phyloP scores from a whole-genome alignment of 2,797 vertebrate genomes.

The Aselliscus stoliczkanus region DNA sequence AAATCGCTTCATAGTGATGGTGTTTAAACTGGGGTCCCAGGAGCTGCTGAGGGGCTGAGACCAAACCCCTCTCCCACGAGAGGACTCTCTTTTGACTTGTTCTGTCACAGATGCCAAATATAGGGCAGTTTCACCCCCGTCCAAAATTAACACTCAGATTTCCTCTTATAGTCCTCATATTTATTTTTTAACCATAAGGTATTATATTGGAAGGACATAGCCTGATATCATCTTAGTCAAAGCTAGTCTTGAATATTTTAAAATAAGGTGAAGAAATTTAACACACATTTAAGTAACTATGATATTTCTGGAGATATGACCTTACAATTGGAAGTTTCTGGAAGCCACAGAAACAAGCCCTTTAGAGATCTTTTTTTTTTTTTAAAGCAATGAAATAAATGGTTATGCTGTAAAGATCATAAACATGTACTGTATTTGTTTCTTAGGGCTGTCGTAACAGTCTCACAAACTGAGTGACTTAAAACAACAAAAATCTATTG shows the following conservation, averaged over 20 bases:
- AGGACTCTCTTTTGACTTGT: not conserved
- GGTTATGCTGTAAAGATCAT: not conserved
- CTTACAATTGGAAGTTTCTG: not conserved
- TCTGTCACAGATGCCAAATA: not conserved
- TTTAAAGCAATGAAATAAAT: not conserved
- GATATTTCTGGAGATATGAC: not conserved
- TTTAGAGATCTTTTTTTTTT: not conserved
- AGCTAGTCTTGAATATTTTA: not conserved
- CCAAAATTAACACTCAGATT: not conserved
- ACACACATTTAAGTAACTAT: not conserved
- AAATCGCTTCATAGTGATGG: not conserved
- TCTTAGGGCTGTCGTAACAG: not conserved
- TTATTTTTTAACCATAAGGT: not conserved
- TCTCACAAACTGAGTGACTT: not conserved
- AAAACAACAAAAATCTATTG: not conserved
- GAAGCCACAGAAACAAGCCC: not conserved
- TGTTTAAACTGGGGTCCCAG: not conserved
- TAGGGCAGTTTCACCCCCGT: not conserved
- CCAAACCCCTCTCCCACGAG: fast-evolving
- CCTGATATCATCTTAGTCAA: not conserved
- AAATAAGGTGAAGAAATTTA: not conserved
- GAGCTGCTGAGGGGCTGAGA: not conserved
- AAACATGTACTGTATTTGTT: not conserved
- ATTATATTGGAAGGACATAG: not conserved
- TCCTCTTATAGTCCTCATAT: not conserved